Evolutionary conservation across 2,113 vertebrate genomes (phyloP).

Genomic region (Alectura lathami): DNA sequence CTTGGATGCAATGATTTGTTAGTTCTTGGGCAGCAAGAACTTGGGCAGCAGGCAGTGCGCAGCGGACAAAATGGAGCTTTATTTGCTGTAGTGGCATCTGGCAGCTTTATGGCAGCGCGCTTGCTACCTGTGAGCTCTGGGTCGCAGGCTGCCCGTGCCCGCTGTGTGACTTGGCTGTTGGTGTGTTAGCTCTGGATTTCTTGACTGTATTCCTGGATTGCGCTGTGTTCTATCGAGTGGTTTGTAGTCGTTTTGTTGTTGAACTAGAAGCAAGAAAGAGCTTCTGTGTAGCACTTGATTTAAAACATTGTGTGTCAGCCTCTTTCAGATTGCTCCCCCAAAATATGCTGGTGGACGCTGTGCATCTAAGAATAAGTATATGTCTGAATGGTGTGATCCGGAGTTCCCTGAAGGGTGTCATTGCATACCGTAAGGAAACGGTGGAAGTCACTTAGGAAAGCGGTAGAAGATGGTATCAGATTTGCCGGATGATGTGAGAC

Average conservation of each 20-base stretch:
- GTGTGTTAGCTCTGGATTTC: neutral
- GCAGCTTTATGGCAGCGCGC: neutral
- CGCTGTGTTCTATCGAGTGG: neutral
- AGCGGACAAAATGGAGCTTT: neutral
- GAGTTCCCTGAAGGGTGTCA: neutral
- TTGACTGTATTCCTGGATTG: neutral
- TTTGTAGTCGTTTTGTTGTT: neutral
- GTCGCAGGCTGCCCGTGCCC: neutral
- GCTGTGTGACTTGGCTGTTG: conserved; percentile 2
- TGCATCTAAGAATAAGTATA: neutral
- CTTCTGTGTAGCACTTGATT: neutral
- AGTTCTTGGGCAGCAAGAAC: neutral
- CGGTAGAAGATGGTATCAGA: neutral
- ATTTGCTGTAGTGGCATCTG: neutral
- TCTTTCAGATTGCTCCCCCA: neutral
- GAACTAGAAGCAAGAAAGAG: neutral
- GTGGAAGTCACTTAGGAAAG: neutral
- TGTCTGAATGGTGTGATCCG: neutral
- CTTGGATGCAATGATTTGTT: neutral
- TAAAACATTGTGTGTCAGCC: neutral
- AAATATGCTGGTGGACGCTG: neutral
- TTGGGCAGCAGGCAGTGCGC: neutral
- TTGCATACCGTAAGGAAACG: neutral
- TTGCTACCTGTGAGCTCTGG: neutral
- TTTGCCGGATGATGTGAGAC: neutral